phyloP scores from a whole-genome alignment of 2,113 vertebrate species.

The Picathartes gymnocephalus region DNA sequence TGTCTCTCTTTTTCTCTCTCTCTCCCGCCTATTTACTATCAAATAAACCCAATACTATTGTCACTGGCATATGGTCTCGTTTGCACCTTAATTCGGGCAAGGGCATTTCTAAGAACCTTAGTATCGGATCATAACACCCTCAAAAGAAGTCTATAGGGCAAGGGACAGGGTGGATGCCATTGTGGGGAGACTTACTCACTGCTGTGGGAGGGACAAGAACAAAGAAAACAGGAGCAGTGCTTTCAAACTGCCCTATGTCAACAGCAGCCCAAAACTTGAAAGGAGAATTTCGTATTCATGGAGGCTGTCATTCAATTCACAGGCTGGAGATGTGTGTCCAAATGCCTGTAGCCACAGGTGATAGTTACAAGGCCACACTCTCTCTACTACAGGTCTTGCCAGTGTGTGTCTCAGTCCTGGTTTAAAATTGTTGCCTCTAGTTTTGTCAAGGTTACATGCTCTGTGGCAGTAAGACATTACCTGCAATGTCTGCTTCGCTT shows the following conservation, averaged over 20 bases:
- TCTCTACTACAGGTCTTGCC: neutral
- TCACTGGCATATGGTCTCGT: too few relatives aligned
- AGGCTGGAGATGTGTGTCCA: neutral
- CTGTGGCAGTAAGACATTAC: neutral
- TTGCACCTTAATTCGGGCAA: too few relatives aligned
- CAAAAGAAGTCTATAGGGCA: too few relatives aligned
- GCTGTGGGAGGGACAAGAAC: neutral
- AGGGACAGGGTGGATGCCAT: neutral
- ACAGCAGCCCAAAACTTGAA: neutral
- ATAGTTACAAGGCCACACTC: neutral
- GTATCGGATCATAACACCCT: too few relatives aligned
- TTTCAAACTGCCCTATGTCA: fast-evolving
- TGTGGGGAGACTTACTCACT: neutral
- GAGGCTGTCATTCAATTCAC: neutral
- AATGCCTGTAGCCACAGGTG: neutral
- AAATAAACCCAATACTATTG: too few relatives aligned
- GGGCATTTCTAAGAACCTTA: too few relatives aligned
- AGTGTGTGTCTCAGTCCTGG: neutral
- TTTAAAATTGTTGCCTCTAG: neutral
- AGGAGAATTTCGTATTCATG: neutral
- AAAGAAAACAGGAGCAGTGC: neutral
- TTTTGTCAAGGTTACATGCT: neutral
- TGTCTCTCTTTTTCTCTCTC: too few relatives aligned
- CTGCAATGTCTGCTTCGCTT: neutral
- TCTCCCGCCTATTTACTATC: too few relatives aligned